Conservation (phyloP, 2,888 invertebrate genomes). For the Tenthredo livida region DNA sequence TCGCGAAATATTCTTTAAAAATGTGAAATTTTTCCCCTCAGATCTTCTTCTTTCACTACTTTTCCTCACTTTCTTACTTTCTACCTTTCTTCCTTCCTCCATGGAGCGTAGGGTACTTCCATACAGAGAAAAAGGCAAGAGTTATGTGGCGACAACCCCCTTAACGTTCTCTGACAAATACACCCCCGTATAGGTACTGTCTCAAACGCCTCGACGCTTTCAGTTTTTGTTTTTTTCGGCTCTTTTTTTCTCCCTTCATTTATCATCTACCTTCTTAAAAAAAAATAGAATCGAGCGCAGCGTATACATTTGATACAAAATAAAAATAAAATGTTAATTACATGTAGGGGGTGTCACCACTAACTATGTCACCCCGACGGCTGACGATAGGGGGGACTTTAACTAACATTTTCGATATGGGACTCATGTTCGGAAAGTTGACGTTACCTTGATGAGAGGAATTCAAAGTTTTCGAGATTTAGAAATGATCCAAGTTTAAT, state of each 20-base stretch:
- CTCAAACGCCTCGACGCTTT: background rate
- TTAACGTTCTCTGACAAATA: slow-evolving; percentile 72
- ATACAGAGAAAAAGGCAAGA: slow-evolving; percentile 57
- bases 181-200: slow-evolving; percentile 57
- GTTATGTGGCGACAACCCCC: slow-evolving; percentile 72
- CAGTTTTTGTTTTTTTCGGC: background rate
- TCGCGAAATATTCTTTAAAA: slow-evolving; percentile 67
- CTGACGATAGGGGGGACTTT: no score
- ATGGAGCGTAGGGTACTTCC: background rate
- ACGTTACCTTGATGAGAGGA: no score
- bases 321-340: background rate
- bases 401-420: no score
- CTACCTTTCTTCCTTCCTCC: background rate
- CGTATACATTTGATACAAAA: background rate
- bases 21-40: slow-evolving; percentile 66
- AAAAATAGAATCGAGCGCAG: background rate
- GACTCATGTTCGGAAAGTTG: no score
- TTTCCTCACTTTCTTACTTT: background rate
- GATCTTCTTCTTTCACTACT: background rate
- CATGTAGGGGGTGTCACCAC: no score
- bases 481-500: no score
- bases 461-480: no score
- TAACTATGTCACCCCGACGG: no score
- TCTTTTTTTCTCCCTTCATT: background rate
- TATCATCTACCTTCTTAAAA: background rate